Evolutionary conservation across 2,797 vertebrate genomes (phyloP), one percentile per base, ranked within the genome.

Genomic region (Catostomus latipinnis): DNA sequence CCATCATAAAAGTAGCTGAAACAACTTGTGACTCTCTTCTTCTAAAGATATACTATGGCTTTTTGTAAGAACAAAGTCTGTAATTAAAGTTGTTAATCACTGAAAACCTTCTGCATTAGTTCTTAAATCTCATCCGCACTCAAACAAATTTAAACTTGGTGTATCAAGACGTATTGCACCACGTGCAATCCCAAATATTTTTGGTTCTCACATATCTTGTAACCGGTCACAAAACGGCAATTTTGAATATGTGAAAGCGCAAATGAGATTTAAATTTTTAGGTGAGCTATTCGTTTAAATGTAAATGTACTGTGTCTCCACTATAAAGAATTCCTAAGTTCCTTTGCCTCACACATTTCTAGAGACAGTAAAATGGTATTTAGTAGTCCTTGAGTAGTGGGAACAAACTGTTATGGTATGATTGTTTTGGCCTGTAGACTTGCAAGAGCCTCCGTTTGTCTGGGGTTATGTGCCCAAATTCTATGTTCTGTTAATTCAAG

Each of bases 381-480:
- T 22, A 22, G 22, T 22, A 22, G 22, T 22, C 22, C 2, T 22
- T 22, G 22, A 1, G 2, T 22, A 22, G 22, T 74, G 60, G 60
- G 13, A 74, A 62, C 48, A 62, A 74, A 62, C 16, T 74, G 16
- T 60, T 60, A 5, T n/a, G 22, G 13, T 65, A 50, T 72, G 56
- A 60, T 18, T 72, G 71, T 49, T 72, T 72, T 49, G 71, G 56
- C 45, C 16, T 49, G 56, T 6, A 72, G 16, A 72, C 12, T 49
- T 22, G 71, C 71, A 60, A 49, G 71, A 72, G 45, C 71, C 71
- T 72, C 46, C 13, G 45, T 22, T 4, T 34, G 1, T 16, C 53
- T 71, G 14, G 53, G 16, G 53, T 57, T 57, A 48, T 16, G 56
- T 61, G 5, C 1, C 48, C 46, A 4, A 50, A 61, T 61, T 7